Conservation (phyloP, 1,140 invertebrate genomes). For the Gonatopus flavifemur region DNA sequence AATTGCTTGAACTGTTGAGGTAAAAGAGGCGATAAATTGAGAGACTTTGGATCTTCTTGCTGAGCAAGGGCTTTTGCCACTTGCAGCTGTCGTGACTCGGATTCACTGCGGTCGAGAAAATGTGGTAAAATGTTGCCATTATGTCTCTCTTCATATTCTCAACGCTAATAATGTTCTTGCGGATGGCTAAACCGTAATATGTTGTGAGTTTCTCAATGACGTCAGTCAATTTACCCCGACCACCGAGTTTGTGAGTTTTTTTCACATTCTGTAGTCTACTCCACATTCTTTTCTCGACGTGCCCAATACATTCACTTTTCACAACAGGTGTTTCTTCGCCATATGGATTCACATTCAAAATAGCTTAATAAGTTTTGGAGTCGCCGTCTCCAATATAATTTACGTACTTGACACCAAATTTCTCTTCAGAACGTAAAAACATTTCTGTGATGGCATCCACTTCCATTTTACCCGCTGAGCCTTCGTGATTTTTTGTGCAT, state of each 20-base stretch:
- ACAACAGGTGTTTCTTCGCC: background rate
- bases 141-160: no score
- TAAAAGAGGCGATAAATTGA: no score
- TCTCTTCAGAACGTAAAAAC: slow-evolving; percentile 2
- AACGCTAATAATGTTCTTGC: slow-evolving; percentile 15
- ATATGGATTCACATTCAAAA: background rate
- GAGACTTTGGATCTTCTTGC: no score
- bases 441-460: slow-evolving; percentile 5
- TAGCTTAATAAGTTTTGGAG: no score
- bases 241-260: slow-evolving; percentile 7
- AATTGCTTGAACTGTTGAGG: no score
- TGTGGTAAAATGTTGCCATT: slow-evolving; percentile 7
- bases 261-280: slow-evolving; percentile 1
- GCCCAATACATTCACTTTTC: slow-evolving; percentile 10
- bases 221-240: slow-evolving; percentile 14
- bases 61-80: no score
- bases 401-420: slow-evolving; percentile 2
- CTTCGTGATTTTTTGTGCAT: slow-evolving; percentile 1
- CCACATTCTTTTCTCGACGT: slow-evolving; percentile 13
- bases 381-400: no score
- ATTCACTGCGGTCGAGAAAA: background rate
- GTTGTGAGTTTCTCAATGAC: slow-evolving; percentile 3
- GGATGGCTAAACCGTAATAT: slow-evolving; percentile 18
- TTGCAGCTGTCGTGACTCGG: no score
- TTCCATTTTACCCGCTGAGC: background rate